Evolutionary conservation across 2,888 invertebrate species (phyloP).

Genomic region (Tiphia femorata): DNA sequence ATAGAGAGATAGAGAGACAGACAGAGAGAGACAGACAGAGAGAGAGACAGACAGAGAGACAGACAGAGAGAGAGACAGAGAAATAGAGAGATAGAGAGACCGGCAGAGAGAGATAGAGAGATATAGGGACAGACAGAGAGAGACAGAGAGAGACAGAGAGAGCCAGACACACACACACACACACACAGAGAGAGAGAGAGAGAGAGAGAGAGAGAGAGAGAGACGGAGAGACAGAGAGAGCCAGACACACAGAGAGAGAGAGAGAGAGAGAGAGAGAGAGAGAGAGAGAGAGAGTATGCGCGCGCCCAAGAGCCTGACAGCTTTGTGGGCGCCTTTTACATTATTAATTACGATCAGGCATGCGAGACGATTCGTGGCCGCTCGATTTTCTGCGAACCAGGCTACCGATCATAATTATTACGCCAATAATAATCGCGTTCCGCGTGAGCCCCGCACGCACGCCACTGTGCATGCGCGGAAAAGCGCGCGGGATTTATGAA

Average conservation of each 20-base stretch:
- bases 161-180: no score
- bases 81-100: no score
- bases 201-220: no score
- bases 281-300: slow-evolving; percentile 19
- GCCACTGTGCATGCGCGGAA: neutral
- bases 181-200: no score
- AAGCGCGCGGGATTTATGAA: slow-evolving; percentile 32
- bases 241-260: slow-evolving; percentile 21
- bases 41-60: no score
- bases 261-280: slow-evolving; percentile 19
- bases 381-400: slow-evolving; percentile 45
- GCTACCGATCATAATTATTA: slow-evolving; percentile 59
- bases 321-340: slow-evolving; percentile 61
- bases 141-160: no score
- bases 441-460: slow-evolving; percentile 18
- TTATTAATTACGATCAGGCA: slow-evolving; percentile 68
- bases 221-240: no score
- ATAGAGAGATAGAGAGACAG: no score
- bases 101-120: no score
- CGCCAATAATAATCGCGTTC: slow-evolving; percentile 44
- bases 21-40: no score
- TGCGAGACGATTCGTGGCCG: slow-evolving; percentile 63
- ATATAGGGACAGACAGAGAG: no score
- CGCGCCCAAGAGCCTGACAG: slow-evolving; percentile 48
- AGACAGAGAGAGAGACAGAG: no score